These are phyloP conservation scores for Nannoperca australis DNA, from an alignment of 2,797 vertebrate species.

Conservation along the genomic window DNA sequence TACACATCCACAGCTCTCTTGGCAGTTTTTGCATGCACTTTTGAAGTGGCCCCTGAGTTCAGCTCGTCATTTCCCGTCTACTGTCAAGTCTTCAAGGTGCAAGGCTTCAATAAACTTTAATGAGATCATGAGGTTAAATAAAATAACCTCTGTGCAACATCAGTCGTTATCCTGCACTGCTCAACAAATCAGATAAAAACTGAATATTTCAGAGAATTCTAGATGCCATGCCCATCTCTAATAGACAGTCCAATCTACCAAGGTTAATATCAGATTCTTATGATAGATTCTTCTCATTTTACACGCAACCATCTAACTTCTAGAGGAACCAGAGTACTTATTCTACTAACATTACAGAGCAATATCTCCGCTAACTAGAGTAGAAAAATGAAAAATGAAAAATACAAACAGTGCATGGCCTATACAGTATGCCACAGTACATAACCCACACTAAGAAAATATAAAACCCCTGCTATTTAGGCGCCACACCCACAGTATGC, in stretches of 20 bases:
- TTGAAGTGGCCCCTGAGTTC: background rate
- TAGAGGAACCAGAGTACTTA: conserved; percentile 13
- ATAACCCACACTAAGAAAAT: conserved; percentile 6
- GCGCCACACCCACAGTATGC: background rate
- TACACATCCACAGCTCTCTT: background rate
- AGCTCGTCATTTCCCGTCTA: conserved; percentile 3
- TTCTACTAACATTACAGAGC: background rate
- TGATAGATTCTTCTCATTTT: background rate
- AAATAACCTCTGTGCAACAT: conserved; percentile 9
- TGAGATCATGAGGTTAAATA: background rate
- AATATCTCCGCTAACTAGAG: background rate
- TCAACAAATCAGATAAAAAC: background rate
- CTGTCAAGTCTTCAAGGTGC: background rate
- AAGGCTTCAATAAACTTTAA: background rate
- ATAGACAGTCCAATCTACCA: background rate
- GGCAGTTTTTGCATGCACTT: too few species aligned
- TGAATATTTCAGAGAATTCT: background rate
- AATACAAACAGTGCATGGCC: background rate
- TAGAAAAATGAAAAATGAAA: conserved; percentile 1
- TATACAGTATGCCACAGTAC: background rate
- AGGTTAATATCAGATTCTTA: background rate
- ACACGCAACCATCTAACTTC: background rate
- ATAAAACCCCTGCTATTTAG: conserved; percentile 2
- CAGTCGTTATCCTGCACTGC: background rate
- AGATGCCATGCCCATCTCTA: background rate